Conservation (phyloP, 2,888 invertebrate genomes). For the Microctonus aethiopoides region DNA sequence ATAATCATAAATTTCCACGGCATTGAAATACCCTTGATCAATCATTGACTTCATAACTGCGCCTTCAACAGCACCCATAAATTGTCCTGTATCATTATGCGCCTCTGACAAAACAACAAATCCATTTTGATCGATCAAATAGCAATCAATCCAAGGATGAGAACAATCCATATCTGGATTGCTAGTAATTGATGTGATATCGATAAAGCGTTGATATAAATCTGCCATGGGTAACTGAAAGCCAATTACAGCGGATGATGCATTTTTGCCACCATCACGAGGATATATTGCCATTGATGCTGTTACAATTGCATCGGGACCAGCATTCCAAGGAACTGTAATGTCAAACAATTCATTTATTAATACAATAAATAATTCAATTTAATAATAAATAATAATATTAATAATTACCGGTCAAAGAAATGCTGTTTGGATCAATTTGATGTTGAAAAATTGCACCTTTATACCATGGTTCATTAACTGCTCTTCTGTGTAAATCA, state of each 20-base stretch:
- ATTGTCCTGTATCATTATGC: conserved; percentile 78
- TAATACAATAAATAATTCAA: neutral
- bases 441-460: conserved; percentile 88
- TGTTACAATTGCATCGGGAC: conserved; percentile 76
- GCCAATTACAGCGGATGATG: conserved; percentile 90
- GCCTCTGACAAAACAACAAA: conserved; percentile 83
- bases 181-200: conserved; percentile 72
- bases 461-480: conserved; percentile 93
- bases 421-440: conserved; percentile 73
- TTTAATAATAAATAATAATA: too few relatives aligned
- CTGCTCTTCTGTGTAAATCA: conserved; percentile 79
- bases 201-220: conserved; percentile 77
- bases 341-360: neutral
- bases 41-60: conserved; percentile 83
- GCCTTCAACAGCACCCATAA: conserved; percentile 86
- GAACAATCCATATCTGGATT: conserved; percentile 64
- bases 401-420: conserved; percentile 56
- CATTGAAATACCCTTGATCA: conserved; percentile 77
- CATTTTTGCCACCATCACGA: conserved; percentile 78
- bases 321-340: conserved; percentile 55
- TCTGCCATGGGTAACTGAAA: conserved; percentile 82
- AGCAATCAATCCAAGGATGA: conserved; percentile 74
- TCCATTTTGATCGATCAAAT: conserved; percentile 91
- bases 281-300: conserved; percentile 88
- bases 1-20: conserved; percentile 84